Evolutionary conservation across 2,888 invertebrate genomes (phyloP).

Genomic region (Agrilus cyanescens): DNA sequence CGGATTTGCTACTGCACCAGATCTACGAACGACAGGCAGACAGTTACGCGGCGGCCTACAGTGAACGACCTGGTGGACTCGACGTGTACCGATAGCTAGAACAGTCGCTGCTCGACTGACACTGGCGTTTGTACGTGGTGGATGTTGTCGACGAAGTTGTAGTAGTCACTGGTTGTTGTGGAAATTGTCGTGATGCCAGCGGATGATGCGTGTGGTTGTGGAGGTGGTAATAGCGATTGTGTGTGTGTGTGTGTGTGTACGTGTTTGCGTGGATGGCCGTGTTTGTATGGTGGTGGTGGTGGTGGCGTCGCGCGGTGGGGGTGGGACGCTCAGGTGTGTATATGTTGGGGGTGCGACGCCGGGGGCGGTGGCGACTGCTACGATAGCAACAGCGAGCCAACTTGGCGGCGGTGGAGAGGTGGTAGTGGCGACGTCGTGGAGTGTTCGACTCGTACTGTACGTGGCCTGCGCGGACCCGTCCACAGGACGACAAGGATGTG

Average conservation of each 20-base stretch:
- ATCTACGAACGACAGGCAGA: constrained; percentile 9
- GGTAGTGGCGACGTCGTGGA: constrained; percentile 33
- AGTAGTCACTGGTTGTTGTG: too few species aligned
- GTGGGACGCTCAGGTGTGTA: constrained; percentile 51
- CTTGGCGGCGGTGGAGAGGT: constrained; percentile 44
- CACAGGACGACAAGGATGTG: constrained; percentile 26
- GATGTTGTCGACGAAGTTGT: constrained; percentile 4
- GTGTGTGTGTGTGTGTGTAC: too few species aligned
- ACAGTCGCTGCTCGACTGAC: constrained; percentile 28
- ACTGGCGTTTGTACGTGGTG: constrained; percentile 11
- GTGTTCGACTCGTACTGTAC: constrained; percentile 33
- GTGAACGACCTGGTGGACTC: constrained; percentile 12
- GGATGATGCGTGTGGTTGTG: background rate
- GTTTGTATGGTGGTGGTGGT: background rate
- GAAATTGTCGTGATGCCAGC: too few species aligned
- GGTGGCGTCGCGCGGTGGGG: constrained; percentile 34
- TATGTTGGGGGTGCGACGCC: constrained; percentile 45
- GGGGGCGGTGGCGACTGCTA: constrained; percentile 38
- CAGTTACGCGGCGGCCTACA: constrained; percentile 9
- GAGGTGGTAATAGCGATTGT: background rate
- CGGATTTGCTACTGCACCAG: constrained; percentile 9
- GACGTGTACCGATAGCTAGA: constrained; percentile 18
- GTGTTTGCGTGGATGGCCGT: constrained; percentile 10
- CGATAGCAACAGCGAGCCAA: constrained; percentile 34
- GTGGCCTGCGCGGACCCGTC: constrained; percentile 34